Evolutionary conservation across 2,888 invertebrate genomes (phyloP).

Genomic region (Pasiphila rectangulata): DNA sequence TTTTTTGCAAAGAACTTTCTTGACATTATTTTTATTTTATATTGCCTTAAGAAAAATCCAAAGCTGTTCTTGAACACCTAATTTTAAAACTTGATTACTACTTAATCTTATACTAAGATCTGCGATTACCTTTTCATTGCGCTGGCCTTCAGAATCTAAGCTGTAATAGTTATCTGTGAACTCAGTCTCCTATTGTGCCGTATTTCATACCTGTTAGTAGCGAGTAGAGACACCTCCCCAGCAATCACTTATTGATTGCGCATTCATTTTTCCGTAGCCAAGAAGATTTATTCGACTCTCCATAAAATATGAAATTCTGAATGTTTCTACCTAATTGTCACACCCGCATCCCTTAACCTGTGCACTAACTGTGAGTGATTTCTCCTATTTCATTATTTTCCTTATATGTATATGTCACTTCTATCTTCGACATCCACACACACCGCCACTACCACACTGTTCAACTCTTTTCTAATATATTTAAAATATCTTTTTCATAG

Average conservation of each 20-base stretch:
- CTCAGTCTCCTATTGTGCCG: constrained; percentile 30
- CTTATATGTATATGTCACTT: constrained; percentile 58
- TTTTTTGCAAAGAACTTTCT: constrained; percentile 35
- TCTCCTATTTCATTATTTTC: constrained; percentile 67
- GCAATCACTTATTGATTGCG: constrained; percentile 62
- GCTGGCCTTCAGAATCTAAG: constrained; percentile 31
- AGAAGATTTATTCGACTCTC: constrained; percentile 67
- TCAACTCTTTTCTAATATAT: constrained; percentile 71
- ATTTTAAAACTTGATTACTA: constrained; percentile 22
- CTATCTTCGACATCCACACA: constrained; percentile 69
- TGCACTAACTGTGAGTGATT: constrained; percentile 79
- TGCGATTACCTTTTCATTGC: constrained; percentile 30
- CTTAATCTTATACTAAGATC: constrained; percentile 19
- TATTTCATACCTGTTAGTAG: constrained; percentile 38
- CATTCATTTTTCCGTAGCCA: constrained; percentile 70
- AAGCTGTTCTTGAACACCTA: constrained; percentile 21
- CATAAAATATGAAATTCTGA: constrained; percentile 70
- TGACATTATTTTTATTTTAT: constrained; percentile 39
- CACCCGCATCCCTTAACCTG: constrained; percentile 74
- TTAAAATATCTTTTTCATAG: constrained; percentile 58
- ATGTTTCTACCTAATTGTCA: constrained; percentile 74
- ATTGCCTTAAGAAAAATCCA: constrained; percentile 23
- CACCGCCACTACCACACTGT: constrained; percentile 76
- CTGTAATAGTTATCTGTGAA: constrained; percentile 30
- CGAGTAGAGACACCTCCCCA: constrained; percentile 34